A percentile compares a stretch with the other conserved stretches of the same genome.
These are phyloP conservation scores for Achatina immaculata DNA, from an alignment of 1,140 invertebrate species.

Conservation along the genomic window DNA sequence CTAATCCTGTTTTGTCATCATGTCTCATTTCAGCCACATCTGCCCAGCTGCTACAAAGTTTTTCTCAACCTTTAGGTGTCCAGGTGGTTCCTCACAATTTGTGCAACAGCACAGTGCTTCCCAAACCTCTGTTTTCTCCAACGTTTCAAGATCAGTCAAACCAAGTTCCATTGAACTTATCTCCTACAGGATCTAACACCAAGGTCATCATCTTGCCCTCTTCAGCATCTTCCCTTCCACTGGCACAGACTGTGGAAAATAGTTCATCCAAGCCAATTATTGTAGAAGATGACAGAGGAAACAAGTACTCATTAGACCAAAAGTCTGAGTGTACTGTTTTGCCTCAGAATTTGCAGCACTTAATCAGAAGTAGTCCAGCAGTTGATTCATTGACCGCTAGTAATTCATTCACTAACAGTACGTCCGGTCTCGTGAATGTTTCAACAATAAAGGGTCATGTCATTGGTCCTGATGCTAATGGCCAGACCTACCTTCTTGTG, in stretches of 20 bases:
- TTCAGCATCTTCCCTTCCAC: not conserved
- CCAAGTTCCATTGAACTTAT: not conserved
- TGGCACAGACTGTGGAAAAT: not conserved
- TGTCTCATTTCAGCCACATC: constrained; percentile 4
- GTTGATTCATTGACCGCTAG: not conserved
- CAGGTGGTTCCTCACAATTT: constrained; percentile 3
- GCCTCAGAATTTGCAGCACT: not conserved
- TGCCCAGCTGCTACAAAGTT: not conserved
- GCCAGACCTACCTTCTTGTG: constrained; percentile 13
- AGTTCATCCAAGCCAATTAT: not conserved
- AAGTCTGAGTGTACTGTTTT: not conserved
- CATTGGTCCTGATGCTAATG: constrained; percentile 27
- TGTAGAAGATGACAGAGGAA: constrained; percentile 17
- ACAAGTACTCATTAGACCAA: constrained; percentile 19
- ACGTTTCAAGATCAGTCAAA: not conserved
- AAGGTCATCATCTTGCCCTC: not conserved
- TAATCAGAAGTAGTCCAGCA: not conserved
- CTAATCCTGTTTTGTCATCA: not conserved
- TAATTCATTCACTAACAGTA: not conserved
- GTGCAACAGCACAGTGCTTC: not conserved
- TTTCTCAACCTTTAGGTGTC: not conserved
- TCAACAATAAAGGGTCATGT: constrained; percentile 26
- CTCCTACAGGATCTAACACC: not conserved
- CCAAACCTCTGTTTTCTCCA: constrained; percentile 7
- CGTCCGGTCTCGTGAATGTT: not conserved